Conservation (phyloP, 2,797 vertebrate genomes). For the Tapirus indicus region DNA sequence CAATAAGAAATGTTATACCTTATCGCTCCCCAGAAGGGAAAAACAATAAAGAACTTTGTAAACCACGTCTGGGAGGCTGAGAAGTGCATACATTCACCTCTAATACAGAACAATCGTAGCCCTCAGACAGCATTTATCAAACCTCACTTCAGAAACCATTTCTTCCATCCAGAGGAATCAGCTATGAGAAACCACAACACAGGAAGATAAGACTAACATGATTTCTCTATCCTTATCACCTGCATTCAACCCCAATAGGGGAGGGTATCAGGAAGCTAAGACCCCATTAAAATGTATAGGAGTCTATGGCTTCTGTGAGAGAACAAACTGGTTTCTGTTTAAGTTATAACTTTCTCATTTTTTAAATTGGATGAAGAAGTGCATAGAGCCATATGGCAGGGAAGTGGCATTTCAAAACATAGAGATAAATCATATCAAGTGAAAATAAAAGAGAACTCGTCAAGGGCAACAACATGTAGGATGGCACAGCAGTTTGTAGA, state of each 20-base stretch:
- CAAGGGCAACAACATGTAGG: not conserved
- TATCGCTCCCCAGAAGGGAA: conserved; percentile 55
- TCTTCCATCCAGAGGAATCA: not conserved
- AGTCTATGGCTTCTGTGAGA: not conserved
- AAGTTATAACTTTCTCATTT: not conserved
- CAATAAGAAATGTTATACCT: conserved; percentile 69
- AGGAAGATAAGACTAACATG: not conserved
- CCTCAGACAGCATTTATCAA: not conserved
- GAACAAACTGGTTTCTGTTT: conserved; percentile 39
- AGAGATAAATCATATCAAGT: not conserved
- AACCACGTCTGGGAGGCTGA: not conserved
- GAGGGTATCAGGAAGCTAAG: not conserved
- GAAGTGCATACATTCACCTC: not conserved
- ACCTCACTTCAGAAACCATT: not conserved
- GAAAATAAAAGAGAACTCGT: not conserved
- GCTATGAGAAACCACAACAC: not conserved
- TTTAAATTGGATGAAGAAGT: conserved; percentile 55
- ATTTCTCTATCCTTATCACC: not conserved
- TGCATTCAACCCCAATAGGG: not conserved
- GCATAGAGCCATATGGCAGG: not conserved
- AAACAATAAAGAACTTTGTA: conserved; percentile 59
- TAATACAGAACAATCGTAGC: not conserved
- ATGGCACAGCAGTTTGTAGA: not conserved
- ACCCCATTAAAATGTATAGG: not conserved
- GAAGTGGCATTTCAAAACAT: conserved; percentile 7